phyloP scores from a whole-genome alignment of 2,797 vertebrate genomes.

The Echeneis naucrates region DNA sequence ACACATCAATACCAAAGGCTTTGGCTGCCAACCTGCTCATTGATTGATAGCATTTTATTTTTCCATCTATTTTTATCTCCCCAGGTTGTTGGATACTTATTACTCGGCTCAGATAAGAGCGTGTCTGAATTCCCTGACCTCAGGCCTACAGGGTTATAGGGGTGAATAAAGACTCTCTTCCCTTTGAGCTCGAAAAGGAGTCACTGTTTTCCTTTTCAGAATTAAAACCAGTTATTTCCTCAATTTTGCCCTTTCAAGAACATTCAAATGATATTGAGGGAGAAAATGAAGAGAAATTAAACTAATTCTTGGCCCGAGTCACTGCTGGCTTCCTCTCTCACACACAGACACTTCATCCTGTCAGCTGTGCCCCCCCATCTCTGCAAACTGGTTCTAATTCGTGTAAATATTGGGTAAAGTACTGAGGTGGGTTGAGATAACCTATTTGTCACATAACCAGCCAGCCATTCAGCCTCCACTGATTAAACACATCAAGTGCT shows the following conservation, averaged over 20 bases:
- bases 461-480: conserved; percentile 79
- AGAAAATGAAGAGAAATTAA: too few relatives aligned
- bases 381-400: conserved; percentile 93
- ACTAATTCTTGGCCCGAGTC: not conserved
- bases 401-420: conserved; percentile 93
- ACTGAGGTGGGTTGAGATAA: conserved; percentile 86
- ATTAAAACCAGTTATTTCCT: not conserved
- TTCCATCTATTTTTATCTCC: conserved; percentile 64
- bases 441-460: conserved; percentile 87
- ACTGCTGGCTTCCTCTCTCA: conserved; percentile 11
- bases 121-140: conserved; percentile 64
- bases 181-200: conserved; percentile 17
- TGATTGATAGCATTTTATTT: conserved; percentile 82
- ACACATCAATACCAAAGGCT: conserved; percentile 77
- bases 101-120: conserved; percentile 70
- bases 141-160: conserved; percentile 36
- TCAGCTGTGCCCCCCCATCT: conserved; percentile 76
- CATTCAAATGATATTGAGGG: not conserved
- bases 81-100: conserved; percentile 80
- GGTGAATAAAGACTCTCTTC: conserved; percentile 27
- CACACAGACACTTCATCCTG: conserved; percentile 35
- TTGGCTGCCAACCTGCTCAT: conserved; percentile 66
- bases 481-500: conserved; percentile 78
- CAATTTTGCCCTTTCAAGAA: not conserved
- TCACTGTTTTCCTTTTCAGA: not conserved